phyloP scores from a whole-genome alignment of 2,797 vertebrate species.

The Poecile montanus region DNA sequence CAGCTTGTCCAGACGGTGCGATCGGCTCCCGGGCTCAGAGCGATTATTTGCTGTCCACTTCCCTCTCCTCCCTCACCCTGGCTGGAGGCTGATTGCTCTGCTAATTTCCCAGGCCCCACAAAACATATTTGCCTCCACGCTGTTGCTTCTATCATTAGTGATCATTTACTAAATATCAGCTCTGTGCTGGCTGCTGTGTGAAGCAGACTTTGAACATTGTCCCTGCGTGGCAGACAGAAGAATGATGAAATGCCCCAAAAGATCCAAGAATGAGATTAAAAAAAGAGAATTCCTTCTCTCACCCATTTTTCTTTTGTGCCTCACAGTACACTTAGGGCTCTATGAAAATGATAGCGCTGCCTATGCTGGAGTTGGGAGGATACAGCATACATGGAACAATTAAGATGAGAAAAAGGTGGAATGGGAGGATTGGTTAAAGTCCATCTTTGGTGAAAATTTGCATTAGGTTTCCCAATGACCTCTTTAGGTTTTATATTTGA shows the following conservation, averaged over 20 bases:
- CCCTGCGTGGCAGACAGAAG: not conserved
- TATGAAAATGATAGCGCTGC: not conserved
- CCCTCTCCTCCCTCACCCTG: not conserved
- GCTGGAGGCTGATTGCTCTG: constrained; percentile 25
- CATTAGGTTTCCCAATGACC: not conserved
- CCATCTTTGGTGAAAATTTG: not conserved
- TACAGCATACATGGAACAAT: not conserved
- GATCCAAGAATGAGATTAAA: not conserved
- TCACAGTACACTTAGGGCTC: not conserved
- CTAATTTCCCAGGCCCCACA: constrained; percentile 18
- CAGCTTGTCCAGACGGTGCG: not conserved
- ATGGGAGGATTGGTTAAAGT: not conserved
- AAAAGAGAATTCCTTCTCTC: not conserved
- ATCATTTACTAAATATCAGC: constrained; percentile 33
- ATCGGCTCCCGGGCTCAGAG: not conserved
- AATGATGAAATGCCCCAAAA: not conserved
- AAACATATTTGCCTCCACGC: not conserved
- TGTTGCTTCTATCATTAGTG: not conserved
- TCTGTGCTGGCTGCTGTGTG: not conserved
- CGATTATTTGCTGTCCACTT: not conserved
- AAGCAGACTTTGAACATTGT: not conserved
- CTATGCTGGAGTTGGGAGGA: not conserved
- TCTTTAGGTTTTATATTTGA: not conserved
- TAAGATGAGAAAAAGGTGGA: not conserved
- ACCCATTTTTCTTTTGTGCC: not conserved